A percentile compares a stretch with the other conserved stretches of the same genome.
phyloP scores from a whole-genome alignment of 2,113 vertebrate species.

The Calypte anna region DNA sequence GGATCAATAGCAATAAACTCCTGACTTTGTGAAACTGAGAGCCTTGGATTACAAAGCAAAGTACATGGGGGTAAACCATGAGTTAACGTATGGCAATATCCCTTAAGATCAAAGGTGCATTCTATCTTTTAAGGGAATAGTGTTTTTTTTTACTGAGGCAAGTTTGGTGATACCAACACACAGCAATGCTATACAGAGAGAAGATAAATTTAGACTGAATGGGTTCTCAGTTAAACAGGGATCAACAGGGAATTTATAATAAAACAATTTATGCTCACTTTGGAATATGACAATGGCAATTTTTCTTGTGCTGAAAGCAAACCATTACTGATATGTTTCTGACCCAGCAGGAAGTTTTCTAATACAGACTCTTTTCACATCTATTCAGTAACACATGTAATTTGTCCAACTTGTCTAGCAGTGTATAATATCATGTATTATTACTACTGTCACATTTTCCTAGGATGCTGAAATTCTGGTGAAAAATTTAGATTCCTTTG shows the following conservation, averaged over 20 bases:
- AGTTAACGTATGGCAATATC: slow-evolving; percentile 26
- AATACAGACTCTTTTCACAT: slow-evolving; percentile 52
- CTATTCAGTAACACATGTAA: slow-evolving; percentile 41
- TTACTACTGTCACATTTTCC: slow-evolving; percentile 53
- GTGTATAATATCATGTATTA: slow-evolving; percentile 50
- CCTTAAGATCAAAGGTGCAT: slow-evolving; percentile 17
- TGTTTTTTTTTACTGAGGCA: slow-evolving; percentile 47
- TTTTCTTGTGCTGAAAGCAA: slow-evolving; percentile 77
- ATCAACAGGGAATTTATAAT: slow-evolving; percentile 76
- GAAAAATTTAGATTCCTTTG: slow-evolving; percentile 25
- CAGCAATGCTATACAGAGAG: slow-evolving; percentile 52
- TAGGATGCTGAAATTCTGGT: slow-evolving; percentile 1
- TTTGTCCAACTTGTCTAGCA: slow-evolving; percentile 50
- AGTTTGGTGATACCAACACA: slow-evolving; percentile 42
- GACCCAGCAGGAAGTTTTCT: slow-evolving; percentile 65
- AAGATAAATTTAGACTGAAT: slow-evolving; percentile 74
- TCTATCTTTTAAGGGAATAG: slow-evolving; percentile 34
- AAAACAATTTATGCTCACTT: slow-evolving; percentile 77
- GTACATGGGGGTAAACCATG: slow-evolving; percentile 9
- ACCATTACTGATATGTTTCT: slow-evolving; percentile 69
- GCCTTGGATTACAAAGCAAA: slow-evolving; percentile 25
- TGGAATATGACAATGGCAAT: slow-evolving; percentile 76
- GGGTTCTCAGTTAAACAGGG: slow-evolving; percentile 74
- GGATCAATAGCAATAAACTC: neutral
- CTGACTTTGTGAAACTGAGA: neutral